Evolutionary conservation across 2,113 vertebrate genomes (phyloP), one percentile per base, ranked within the genome.

Genomic region (Pheucticus melanocephalus): DNA sequence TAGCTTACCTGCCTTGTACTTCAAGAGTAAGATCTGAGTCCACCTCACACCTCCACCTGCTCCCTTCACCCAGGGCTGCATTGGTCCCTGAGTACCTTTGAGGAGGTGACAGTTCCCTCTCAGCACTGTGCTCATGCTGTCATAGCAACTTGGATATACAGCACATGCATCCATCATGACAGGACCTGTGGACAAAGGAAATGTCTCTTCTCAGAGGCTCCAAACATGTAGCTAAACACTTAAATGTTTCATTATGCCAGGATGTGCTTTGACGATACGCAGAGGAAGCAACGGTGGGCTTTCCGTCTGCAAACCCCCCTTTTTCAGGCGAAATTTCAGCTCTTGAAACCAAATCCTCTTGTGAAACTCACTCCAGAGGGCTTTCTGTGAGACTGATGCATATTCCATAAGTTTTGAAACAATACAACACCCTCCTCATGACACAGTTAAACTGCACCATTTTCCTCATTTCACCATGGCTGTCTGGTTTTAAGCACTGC

Each of bases 241-340:
- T 12, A 63, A 73, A 71, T 60, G 31, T 86, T 97, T 95, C 71
- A 75, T 91, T 86, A 59, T 39, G 59, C 51, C 35, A 81, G 31
- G n/a, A 88, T 81, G 48, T 63, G 21, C 14, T 77, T 75, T 70
- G 60, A 82, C 24, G 5, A 57, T 45, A 70, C 21, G n/a, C n/a
- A 88, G 57, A 86, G 90, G 71, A 92, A 88, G 37, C 64, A 90
- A 81, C 2, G 1, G 37, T 23, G 12, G 15, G 31, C 20, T 84
- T 86, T 92, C 50, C 0, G 0, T 64, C 94, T 92, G 88, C 48
- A 86, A 92, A 88, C 7, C 79, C 39, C 5, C 72, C 72, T 85
- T 94, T 23, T 86, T 73, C 42, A 81, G n/a, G 53, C 90, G 64
- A 96, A 94, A 95, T 94, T 90, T 90, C 79, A 92, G 33, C 61